These are phyloP conservation scores for Cephalopholis sonnerati DNA, from an alignment of 2,113 vertebrate species.

Conservation along the genomic window DNA sequence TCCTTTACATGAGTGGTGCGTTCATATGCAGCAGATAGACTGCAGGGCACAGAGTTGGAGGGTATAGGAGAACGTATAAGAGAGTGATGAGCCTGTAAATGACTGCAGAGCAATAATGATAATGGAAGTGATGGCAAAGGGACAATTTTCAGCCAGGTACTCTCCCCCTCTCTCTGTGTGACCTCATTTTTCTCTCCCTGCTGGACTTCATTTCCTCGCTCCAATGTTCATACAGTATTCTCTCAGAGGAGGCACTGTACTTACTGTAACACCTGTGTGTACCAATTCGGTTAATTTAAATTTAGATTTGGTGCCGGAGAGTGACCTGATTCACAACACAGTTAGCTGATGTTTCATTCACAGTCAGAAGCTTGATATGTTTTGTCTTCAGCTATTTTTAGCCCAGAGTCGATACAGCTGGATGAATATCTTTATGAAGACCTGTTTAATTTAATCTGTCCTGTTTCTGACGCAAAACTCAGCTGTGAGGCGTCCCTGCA, in stretches of 20 bases:
- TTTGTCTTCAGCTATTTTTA: background rate
- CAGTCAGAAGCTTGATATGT: background rate
- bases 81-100: conserved; percentile 69
- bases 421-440: conserved; percentile 10
- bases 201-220: conserved; percentile 33
- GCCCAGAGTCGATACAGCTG: background rate
- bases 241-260: conserved; percentile 17
- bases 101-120: conserved; percentile 79
- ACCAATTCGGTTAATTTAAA: conserved; percentile 2
- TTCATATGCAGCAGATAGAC: conserved; percentile 21
- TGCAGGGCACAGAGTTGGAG: conserved; percentile 47
- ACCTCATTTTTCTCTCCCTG: conserved; percentile 52
- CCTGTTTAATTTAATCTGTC: conserved; percentile 6
- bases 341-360: background rate
- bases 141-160: conserved; percentile 72
- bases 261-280: conserved; percentile 13
- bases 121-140: conserved; percentile 80
- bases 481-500: background rate
- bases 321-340: conserved; percentile 5
- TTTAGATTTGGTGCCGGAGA: background rate
- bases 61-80: conserved; percentile 55
- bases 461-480: conserved; percentile 36
- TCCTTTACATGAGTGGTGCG: background rate
- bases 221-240: conserved; percentile 11
- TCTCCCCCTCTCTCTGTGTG: conserved; percentile 12